Conservation (phyloP, 2,797 vertebrate species). For the Sebastes steindachneri region DNA sequence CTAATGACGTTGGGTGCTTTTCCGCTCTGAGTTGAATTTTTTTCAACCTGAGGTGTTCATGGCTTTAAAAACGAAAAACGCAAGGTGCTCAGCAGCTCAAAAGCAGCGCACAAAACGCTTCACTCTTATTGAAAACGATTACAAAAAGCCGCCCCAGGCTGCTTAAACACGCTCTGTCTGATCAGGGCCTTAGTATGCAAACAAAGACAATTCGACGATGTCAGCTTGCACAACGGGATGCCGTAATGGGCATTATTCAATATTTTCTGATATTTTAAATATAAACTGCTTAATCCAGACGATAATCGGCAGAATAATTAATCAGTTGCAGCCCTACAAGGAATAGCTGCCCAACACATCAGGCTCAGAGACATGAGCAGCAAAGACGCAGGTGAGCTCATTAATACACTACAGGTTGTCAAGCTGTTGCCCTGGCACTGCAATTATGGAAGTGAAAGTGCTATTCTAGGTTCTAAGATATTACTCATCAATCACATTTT, state of each 20-base stretch:
- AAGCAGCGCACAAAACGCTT: too few species aligned
- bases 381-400: conserved; percentile 12
- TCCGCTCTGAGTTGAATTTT: too few species aligned
- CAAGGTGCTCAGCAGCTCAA: too few species aligned
- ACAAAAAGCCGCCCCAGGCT: too few species aligned
- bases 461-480: background rate
- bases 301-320: background rate
- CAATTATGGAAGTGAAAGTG: conserved; percentile 4
- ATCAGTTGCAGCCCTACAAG: background rate
- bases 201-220: background rate
- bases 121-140: too few species aligned
- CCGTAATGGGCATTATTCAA: background rate
- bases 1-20: too few species aligned
- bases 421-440: background rate
- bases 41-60: background rate
- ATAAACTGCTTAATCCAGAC: background rate
- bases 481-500: conserved; percentile 13
- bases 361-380: background rate
- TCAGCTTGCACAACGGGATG: background rate
- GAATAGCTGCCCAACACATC: background rate
- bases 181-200: background rate
- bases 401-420: background rate
- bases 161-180: too few species aligned
- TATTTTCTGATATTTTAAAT: background rate
- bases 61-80: too few species aligned